phyloP scores from a whole-genome alignment of 2,888 invertebrate species.

The Macrosiphum euphorbiae region DNA sequence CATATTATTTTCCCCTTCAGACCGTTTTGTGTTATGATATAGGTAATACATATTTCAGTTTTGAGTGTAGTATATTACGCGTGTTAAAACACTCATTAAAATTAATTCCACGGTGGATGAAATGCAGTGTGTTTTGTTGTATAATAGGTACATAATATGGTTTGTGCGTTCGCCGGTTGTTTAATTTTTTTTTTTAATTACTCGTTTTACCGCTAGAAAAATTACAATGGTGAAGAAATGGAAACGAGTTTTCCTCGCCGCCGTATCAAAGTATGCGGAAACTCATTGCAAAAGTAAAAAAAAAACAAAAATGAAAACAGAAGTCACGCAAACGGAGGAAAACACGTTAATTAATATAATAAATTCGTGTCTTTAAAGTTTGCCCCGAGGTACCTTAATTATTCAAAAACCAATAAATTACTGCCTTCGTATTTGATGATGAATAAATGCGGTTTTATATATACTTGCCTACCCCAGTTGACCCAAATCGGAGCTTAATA shows the following conservation, averaged over 20 bases:
- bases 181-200: constrained; percentile 47
- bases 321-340: not conserved
- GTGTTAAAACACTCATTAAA: constrained; percentile 14
- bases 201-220: not conserved
- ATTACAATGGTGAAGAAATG: constrained; percentile 9
- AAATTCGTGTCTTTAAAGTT: not conserved
- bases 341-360: constrained; percentile 6
- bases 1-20: not conserved
- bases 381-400: not conserved
- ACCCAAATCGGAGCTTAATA: not conserved
- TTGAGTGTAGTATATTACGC: not conserved
- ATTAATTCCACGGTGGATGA: not conserved
- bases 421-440: not conserved
- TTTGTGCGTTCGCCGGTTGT: not conserved
- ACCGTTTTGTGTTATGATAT: not conserved
- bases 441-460: not conserved
- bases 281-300: constrained; percentile 5
- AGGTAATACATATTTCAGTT: not conserved
- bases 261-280: not conserved
- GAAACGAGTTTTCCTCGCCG: not conserved
- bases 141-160: not conserved
- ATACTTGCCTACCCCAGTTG: not conserved
- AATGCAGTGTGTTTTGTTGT: not conserved
- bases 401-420: constrained; percentile 16
- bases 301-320: not conserved